Base-by-base conservation (phyloP, 2,113 vertebrate species). In the Anseranas semipalmata region DNA sequence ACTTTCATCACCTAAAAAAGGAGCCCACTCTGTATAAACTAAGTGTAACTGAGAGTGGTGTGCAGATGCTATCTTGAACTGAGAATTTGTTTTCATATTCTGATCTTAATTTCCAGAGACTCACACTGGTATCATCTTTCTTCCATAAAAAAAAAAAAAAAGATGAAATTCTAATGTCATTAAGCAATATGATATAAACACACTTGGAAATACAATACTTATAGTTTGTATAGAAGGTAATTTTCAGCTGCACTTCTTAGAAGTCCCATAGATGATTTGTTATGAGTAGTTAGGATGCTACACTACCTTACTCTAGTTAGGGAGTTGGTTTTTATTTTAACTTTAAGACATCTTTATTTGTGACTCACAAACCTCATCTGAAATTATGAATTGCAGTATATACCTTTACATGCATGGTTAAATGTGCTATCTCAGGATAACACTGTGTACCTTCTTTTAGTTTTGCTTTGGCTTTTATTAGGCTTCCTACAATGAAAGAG, bases 241-340 rank as follows among this genome's bases (percentile, higher is more conserved):
- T 96, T 96, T 96, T 95, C 95, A 95, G 85, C 95, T 94, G 93
- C 63, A 59, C 94, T 62, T 97, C 87, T 95, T 77, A 85, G 72
- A 90, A 67, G 66, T 62, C 77, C 65, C 48, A 80, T 22, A 80
- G 72, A 88, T 93, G 91, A 77, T 73, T 96, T 76, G 22, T 37
- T 62, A 20, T 14, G 43, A 25, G 28, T 32, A n/a, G 21, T 50
- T 72, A 39, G 93, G 94, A 91, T 92, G 74, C 41, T 83, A 88
- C 78, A 93, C 48, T 91, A 90, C 89, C 90, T 87, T 79, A 78
- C 45, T 65, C 39, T n/a, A 55, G 92, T 86, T 94, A 91, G 90
- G 94, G 85, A 76, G 52, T 76, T 68, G 82, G 81, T 85, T 74
- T 87, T 87, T 90, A 87, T 73, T 95, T 96, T 87, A 95, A 93